These are phyloP conservation scores for Athene cunicularia DNA, from an alignment of 2,113 vertebrate genomes.

Conservation along the genomic window DNA sequence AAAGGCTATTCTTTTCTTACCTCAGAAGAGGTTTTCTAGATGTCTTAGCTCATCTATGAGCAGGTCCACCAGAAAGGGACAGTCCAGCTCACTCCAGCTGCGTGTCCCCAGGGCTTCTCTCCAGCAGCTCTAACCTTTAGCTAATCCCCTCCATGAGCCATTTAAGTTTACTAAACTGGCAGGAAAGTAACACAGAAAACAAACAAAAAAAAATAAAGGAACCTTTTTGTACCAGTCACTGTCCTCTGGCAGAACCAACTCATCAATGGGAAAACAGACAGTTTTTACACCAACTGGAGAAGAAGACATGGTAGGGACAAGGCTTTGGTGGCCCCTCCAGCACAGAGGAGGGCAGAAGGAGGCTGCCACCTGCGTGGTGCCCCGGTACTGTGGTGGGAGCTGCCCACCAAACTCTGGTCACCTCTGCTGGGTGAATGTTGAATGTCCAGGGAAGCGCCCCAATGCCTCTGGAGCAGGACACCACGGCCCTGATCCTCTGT, in stretches of 20 bases:
- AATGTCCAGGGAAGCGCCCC: neutral
- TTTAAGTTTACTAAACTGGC: neutral
- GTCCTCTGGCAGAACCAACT: neutral
- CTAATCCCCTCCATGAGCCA: neutral
- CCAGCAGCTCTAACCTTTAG: neutral
- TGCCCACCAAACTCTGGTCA: neutral
- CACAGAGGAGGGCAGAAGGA: neutral
- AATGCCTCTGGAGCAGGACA: neutral
- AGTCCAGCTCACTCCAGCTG: neutral
- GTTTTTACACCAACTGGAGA: neutral
- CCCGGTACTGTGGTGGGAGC: neutral
- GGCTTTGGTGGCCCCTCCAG: neutral
- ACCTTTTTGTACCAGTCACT: neutral
- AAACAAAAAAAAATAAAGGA: neutral
- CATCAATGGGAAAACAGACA: neutral
- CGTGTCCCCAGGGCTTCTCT: fast-evolving
- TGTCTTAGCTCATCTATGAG: neutral
- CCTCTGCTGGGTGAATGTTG: neutral
- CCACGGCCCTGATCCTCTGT: neutral
- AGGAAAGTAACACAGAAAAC: neutral
- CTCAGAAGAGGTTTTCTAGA: neutral
- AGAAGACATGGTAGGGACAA: neutral
- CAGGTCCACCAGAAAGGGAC: neutral
- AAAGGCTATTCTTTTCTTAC: neutral
- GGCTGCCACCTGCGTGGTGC: neutral